phyloP scores from a whole-genome alignment of 2,113 vertebrate species.

The Gadus chalcogrammus region DNA sequence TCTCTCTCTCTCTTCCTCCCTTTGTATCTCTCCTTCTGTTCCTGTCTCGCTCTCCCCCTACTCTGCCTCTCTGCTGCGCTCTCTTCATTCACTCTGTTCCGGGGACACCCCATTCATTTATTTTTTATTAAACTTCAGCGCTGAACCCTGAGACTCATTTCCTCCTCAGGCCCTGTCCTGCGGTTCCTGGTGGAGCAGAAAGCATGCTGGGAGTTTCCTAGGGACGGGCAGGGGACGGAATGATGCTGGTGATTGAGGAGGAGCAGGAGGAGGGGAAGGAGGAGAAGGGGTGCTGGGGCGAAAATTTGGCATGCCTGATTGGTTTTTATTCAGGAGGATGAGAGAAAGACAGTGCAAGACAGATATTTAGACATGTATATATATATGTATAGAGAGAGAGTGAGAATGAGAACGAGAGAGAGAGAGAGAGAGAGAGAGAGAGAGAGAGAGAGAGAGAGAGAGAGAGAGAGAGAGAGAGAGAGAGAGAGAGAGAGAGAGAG shows the following conservation, averaged over 20 bases:
- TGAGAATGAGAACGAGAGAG: too few species aligned
- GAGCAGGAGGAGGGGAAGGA: neutral
- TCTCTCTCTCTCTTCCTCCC: slow-evolving; percentile 28
- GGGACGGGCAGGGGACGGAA: slow-evolving; percentile 43
- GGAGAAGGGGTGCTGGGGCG: neutral
- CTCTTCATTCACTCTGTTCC: slow-evolving; percentile 59
- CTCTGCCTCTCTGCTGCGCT: slow-evolving; percentile 19
- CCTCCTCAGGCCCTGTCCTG: slow-evolving; percentile 60
- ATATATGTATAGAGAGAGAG: too few species aligned
- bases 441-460: too few species aligned
- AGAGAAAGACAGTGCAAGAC: slow-evolving; percentile 1
- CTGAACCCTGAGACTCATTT: slow-evolving; percentile 70
- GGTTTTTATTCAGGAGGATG: slow-evolving; percentile 5
- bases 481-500: slow-evolving; percentile 2
- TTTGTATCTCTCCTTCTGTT: slow-evolving; percentile 22
- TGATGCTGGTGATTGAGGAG: slow-evolving; percentile 18
- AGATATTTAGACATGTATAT: too few species aligned
- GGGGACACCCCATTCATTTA: slow-evolving; percentile 77
- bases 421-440: too few species aligned
- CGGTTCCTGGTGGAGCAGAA: slow-evolving; percentile 66
- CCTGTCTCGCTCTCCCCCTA: slow-evolving; percentile 13
- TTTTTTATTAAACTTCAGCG: slow-evolving; percentile 80
- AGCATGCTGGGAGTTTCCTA: slow-evolving; percentile 69
- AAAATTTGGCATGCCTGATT: too few species aligned
- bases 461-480: too few species aligned